These are phyloP conservation scores for Sphaerophoria rueppellii DNA, from an alignment of 2,888 invertebrate genomes.

Conservation along the genomic window DNA sequence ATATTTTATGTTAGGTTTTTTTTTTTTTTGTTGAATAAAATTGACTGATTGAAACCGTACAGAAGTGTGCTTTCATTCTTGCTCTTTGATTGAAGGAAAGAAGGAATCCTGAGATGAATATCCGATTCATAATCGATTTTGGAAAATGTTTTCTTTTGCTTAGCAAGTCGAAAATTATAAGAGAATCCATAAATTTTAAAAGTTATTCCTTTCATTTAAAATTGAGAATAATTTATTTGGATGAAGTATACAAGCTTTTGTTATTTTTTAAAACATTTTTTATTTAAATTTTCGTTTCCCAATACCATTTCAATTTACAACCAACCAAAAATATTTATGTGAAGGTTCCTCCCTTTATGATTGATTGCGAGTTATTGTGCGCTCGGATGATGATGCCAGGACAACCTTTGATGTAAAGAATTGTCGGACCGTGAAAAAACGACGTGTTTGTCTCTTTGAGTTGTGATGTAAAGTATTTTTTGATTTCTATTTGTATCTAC, in stretches of 20 bases:
- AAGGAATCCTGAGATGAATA: conserved; percentile 44
- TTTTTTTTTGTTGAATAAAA: conserved; percentile 49
- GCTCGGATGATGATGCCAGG: conserved; percentile 49
- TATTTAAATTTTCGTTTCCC: conserved; percentile 22
- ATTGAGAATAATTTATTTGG: conserved; percentile 32
- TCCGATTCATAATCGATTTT: conserved; percentile 67
- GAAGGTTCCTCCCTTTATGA: conserved; percentile 27
- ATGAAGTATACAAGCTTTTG: conserved; percentile 2
- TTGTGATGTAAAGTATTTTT: conserved; percentile 3
- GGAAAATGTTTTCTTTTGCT: conserved; percentile 33
- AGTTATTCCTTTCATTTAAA: conserved; percentile 50
- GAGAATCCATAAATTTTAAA: neutral
- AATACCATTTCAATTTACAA: conserved; percentile 32
- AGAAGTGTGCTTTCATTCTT: conserved; percentile 15
- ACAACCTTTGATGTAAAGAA: conserved; percentile 64
- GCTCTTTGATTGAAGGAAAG: conserved; percentile 21
- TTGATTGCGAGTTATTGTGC: neutral
- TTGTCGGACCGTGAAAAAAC: conserved; percentile 16
- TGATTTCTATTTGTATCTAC: conserved; percentile 1
- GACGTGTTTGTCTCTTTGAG: neutral
- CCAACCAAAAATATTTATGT: conserved; percentile 58
- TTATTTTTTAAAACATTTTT: conserved; percentile 31
- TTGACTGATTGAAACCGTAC: conserved; percentile 54
- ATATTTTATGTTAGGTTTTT: conserved; percentile 31
- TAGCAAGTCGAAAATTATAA: conserved; percentile 32